Percentiles rank a stretch among this genome's conserved stretches.
These are phyloP conservation scores for Podarcis muralis DNA, from an alignment of 2,113 vertebrate species.

Conservation along the genomic window DNA sequence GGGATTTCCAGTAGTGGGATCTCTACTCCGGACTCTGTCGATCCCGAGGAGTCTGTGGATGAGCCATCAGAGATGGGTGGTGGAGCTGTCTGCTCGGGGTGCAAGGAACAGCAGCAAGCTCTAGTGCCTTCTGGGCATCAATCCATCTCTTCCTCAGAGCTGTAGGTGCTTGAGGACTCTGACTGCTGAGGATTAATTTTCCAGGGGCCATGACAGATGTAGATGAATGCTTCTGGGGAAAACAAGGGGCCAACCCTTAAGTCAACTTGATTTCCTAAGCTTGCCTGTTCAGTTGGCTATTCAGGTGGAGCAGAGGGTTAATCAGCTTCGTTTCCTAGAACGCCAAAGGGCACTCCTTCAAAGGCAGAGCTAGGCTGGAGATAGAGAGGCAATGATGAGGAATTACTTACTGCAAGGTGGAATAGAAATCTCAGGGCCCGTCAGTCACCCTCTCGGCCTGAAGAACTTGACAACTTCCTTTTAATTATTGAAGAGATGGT, in stretches of 20 bases:
- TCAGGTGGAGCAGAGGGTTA: neutral
- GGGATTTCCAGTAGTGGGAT: no score
- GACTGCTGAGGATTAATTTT: no score
- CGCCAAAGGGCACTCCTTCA: neutral
- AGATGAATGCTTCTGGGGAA: neutral
- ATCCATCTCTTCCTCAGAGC: no score
- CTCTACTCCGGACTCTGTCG: no score
- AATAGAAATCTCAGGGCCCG: neutral
- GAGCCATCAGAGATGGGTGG: no score
- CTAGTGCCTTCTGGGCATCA: no score
- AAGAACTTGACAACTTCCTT: neutral
- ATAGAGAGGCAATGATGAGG: neutral
- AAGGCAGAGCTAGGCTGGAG: neutral
- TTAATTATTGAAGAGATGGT: constrained; percentile 19
- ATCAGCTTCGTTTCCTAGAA: neutral
- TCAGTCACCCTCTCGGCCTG: neutral
- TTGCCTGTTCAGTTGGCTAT: neutral
- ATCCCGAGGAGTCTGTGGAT: no score
- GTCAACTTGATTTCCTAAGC: no score
- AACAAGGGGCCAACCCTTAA: neutral
- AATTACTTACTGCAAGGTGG: neutral
- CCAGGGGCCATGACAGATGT: no score
- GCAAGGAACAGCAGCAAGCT: no score
- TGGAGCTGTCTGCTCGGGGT: no score
- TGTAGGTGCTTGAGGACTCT: no score